Evolutionary conservation across 2,888 invertebrate species (phyloP), one percentile per base, ranked within the genome.

Genomic region (Aplocera efformata): DNA sequence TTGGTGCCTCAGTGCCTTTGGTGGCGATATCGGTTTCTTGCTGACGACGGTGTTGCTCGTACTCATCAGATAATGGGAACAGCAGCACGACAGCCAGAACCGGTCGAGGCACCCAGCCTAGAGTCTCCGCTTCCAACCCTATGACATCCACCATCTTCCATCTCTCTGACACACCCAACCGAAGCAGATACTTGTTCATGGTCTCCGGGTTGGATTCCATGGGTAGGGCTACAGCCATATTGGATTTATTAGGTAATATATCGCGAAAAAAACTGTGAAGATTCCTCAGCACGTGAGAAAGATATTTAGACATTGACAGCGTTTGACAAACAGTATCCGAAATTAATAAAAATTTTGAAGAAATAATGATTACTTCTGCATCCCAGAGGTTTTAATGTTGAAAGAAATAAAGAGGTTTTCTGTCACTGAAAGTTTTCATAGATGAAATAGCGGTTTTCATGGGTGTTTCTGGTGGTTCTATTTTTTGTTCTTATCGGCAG

Each of bases 81-180:
- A 98, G 89, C 13, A 99, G 89, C 54, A 98, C 91, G 0, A 98
- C 90, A 1, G 98, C 95, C 31, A 94, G 78, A 0, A 95, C 94
- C 0, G 98, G 98, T 42, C 92, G 91, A 0, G 97, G 97, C 17
- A 98, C 91, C 91, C 94, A 93, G 10, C 90, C 90, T 38, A 99
- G 83, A 37, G 95, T 86, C 33, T 98, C 98, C 0, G 91, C 90
- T 51, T 98, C 98, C 53, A 98, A 85, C 0, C 97, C 96, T 60
- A 94, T 94, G n/a, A 99, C 95, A 88, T 99, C 99, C 24, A 93
- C 92, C 65, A 98, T 91, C 48, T 92, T 91, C 93, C 95, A 97
- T 62, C 92, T 91, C 21, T 90, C 85, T 4, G 94, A 91, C 27
- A 97, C 95, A 10, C 98, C 98, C 63, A 97, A 74, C 62, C 92